Percentiles rank a stretch among this genome's conserved stretches.
These are phyloP conservation scores for Sebastes fasciatus DNA, from an alignment of 2,113 vertebrate genomes.

Conservation along the genomic window DNA sequence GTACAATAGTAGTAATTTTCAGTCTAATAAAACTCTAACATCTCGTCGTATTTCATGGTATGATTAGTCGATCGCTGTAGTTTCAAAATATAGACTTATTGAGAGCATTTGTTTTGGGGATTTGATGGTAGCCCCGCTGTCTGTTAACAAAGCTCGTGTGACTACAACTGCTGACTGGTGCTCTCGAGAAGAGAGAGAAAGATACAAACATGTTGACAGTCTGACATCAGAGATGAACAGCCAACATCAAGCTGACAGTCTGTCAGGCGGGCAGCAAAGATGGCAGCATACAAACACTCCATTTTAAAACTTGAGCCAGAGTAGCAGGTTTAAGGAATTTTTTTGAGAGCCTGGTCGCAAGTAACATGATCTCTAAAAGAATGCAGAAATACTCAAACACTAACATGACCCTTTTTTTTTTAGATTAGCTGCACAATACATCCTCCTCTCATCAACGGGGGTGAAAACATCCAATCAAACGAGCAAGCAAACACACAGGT, in stretches of 20 bases:
- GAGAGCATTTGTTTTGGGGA: background rate
- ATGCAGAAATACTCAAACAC: constrained; percentile 2
- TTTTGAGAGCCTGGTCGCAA: background rate
- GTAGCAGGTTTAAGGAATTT: background rate
- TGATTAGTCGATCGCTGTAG: background rate
- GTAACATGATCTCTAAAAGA: constrained; percentile 21
- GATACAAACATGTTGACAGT: constrained; percentile 41
- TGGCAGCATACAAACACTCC: background rate
- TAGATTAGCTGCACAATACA: constrained; percentile 44
- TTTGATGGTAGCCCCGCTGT: background rate
- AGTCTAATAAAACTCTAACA: background rate
- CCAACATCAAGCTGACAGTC: constrained; percentile 13
- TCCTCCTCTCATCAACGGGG: constrained; percentile 35
- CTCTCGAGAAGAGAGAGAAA: constrained; percentile 13
- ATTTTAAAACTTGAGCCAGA: background rate
- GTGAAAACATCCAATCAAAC: constrained; percentile 74
- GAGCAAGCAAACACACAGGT: constrained; percentile 79
- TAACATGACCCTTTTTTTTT: background rate
- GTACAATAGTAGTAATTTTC: background rate
- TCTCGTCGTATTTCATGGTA: background rate
- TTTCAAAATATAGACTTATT: background rate
- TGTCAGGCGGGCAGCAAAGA: background rate
- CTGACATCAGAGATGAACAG: constrained; percentile 20
- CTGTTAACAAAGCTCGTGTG: constrained; percentile 1
- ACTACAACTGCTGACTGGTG: constrained; percentile 18